phyloP scores from a whole-genome alignment of 2,888 invertebrate species.

The Limnephilus auricula region DNA sequence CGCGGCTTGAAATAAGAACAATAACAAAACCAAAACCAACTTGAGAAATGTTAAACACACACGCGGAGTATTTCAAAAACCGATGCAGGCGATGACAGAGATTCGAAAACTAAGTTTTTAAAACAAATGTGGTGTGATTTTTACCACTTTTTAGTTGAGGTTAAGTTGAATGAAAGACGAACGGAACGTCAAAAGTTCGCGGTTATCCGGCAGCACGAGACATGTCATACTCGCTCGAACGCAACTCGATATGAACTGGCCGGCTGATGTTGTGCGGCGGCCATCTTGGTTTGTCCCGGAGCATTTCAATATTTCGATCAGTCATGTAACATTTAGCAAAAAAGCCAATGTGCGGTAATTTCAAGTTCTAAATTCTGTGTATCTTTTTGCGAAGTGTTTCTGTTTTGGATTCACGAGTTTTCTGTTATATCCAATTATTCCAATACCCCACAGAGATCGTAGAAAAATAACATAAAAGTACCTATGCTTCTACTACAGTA shows the following conservation, averaged over 20 bases:
- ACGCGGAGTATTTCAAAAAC: slow-evolving; percentile 26
- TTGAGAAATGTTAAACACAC: slow-evolving; percentile 38
- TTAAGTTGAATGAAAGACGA: slow-evolving; percentile 19
- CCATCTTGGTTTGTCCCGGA: background rate
- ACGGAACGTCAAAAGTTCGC: slow-evolving; percentile 46
- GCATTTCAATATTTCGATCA: background rate
- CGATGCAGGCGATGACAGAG: background rate
- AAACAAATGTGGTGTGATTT: background rate
- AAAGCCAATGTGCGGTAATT: background rate
- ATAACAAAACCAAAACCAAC: slow-evolving; percentile 38
- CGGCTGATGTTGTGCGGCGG: background rate
- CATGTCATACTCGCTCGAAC: slow-evolving; percentile 5
- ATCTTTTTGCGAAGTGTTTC: background rate
- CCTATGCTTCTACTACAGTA: background rate
- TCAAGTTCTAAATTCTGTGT: background rate
- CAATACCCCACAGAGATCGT: slow-evolving; percentile 39
- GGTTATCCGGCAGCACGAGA: slow-evolving; percentile 15
- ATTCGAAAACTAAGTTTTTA: background rate
- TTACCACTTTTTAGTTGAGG: slow-evolving; percentile 13
- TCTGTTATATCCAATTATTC: background rate
- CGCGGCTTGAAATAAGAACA: slow-evolving; percentile 9
- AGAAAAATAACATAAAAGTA: background rate
- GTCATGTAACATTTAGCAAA: background rate
- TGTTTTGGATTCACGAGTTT: background rate
- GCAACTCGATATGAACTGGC: slow-evolving; percentile 35